These are phyloP conservation scores for Collichthys lucidus DNA, from an alignment of 2,113 vertebrate species.

Conservation along the genomic window DNA sequence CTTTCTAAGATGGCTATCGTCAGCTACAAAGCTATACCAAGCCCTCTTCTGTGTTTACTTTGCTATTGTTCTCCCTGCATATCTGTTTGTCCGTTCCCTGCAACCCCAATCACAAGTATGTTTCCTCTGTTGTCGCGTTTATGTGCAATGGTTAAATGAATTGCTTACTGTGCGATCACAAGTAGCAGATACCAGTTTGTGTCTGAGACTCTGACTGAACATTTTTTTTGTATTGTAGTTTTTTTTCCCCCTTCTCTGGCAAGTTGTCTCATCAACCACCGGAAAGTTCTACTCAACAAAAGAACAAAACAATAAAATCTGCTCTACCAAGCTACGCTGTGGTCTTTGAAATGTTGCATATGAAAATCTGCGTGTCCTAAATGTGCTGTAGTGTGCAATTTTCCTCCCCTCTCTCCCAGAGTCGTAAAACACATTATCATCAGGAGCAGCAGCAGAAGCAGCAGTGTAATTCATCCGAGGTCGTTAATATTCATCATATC, in stretches of 20 bases:
- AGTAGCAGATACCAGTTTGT: constrained; percentile 21
- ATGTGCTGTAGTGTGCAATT: constrained; percentile 82
- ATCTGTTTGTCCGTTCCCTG: constrained; percentile 31
- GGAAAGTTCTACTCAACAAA: constrained; percentile 39
- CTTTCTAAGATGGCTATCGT: constrained; percentile 83
- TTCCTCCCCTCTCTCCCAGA: constrained; percentile 71
- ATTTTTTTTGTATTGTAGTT: constrained; percentile 32
- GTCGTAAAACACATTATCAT: constrained; percentile 85
- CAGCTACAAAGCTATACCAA: constrained; percentile 62
- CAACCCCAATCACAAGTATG: constrained; percentile 21
- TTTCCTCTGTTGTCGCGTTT: constrained; percentile 32
- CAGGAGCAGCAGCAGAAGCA: constrained; percentile 79
- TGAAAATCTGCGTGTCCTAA: constrained; percentile 75
- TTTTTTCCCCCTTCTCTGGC: constrained; percentile 8
- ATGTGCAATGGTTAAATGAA: constrained; percentile 30
- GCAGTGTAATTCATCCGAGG: constrained; percentile 83
- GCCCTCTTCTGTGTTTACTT: constrained; percentile 63
- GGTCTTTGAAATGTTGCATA: constrained; percentile 70
- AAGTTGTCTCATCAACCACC: constrained; percentile 39
- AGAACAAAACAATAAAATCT: constrained; percentile 58
- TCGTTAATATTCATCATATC: constrained; percentile 88
- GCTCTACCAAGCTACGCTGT: constrained; percentile 47
- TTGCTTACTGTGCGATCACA: constrained; percentile 22
- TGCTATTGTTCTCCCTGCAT: constrained; percentile 63
- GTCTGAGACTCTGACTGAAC: constrained; percentile 9